Percentiles rank a stretch among this genome's conserved stretches.
These are phyloP conservation scores for Lagopus muta DNA, from an alignment of 2,113 vertebrate genomes.

Conservation along the genomic window DNA sequence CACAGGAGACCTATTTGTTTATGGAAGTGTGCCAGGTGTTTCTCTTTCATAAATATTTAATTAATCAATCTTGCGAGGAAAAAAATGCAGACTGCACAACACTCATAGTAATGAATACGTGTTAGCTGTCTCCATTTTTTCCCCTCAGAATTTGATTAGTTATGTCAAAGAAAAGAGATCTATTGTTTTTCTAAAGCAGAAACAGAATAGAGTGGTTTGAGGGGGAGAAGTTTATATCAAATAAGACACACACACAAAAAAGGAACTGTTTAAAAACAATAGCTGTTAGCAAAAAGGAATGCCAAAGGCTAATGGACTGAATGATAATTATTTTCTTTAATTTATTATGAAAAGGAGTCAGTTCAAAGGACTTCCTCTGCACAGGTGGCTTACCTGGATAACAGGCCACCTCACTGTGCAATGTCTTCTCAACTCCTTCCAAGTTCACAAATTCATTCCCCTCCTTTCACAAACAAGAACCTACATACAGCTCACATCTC, in stretches of 20 bases:
- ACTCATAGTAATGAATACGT: conserved; percentile 38
- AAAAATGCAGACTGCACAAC: conserved; percentile 57
- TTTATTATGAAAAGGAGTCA: neutral
- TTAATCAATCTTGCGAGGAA: conserved; percentile 76
- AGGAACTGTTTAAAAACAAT: neutral
- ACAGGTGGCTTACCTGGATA: neutral
- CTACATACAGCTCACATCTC: rapidly evolving
- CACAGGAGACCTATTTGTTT: conserved; percentile 75
- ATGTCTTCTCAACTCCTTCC: neutral
- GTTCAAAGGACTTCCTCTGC: neutral
- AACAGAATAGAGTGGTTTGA: neutral
- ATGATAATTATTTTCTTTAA: neutral
- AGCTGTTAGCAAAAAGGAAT: neutral
- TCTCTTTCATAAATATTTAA: conserved; percentile 88
- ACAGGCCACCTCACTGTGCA: neutral
- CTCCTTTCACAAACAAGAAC: neutral
- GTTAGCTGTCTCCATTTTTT: conserved; percentile 42
- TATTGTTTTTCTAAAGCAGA: conserved; percentile 29
- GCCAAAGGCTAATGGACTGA: neutral
- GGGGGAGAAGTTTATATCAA: neutral
- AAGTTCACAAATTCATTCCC: neutral
- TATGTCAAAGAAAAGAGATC: neutral
- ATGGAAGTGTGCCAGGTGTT: conserved; percentile 86
- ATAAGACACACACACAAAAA: neutral
- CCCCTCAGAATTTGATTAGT: conserved; percentile 53